Evolutionary conservation across 2,888 invertebrate species (phyloP).

Genomic region (Phytoseiulus persimilis): DNA sequence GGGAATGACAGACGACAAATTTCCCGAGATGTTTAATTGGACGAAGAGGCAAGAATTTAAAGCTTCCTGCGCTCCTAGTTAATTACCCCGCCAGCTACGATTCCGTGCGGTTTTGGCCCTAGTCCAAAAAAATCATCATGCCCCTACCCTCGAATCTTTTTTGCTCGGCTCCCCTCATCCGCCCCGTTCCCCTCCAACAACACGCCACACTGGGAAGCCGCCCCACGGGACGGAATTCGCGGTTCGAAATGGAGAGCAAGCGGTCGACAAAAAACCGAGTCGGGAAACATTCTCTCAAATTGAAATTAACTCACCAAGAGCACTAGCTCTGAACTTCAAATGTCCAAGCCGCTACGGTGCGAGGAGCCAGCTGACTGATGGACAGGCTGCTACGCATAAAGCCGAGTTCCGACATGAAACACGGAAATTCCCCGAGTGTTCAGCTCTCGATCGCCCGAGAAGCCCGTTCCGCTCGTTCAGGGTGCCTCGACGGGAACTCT

Average conservation of each 20-base stretch:
- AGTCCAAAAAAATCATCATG: background rate
- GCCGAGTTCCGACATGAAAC: no score
- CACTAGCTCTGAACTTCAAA: background rate
- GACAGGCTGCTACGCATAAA: no score
- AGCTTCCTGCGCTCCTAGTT: background rate
- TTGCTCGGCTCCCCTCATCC: background rate
- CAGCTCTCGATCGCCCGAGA: no score
- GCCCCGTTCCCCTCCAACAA: background rate
- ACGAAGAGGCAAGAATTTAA: background rate
- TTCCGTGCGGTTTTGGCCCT: background rate
- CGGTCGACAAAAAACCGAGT: background rate
- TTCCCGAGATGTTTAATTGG: background rate
- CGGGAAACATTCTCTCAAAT: slow-evolving; percentile 5
- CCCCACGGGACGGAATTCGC: background rate
- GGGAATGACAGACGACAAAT: background rate
- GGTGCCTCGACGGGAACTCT: no score
- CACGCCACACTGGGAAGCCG: background rate
- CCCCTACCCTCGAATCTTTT: background rate
- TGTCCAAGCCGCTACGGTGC: background rate
- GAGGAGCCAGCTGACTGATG: background rate
- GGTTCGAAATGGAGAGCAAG: background rate
- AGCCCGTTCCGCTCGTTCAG: no score
- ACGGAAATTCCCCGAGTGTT: no score
- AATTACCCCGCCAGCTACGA: background rate
- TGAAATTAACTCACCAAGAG: background rate